Conservation (phyloP, 2,797 vertebrate species). For the Leptodactylus fallax region DNA sequence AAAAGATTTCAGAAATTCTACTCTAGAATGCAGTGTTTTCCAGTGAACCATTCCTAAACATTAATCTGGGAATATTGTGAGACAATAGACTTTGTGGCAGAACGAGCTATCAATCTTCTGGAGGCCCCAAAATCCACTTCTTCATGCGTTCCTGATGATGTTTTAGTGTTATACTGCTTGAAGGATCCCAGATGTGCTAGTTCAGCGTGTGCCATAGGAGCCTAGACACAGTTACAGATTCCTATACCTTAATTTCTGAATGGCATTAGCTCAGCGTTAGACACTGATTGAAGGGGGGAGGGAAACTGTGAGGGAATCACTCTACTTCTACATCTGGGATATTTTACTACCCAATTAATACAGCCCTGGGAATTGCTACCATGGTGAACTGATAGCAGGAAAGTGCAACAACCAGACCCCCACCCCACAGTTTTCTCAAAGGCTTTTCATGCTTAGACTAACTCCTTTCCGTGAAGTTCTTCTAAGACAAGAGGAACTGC, state of each 20-base stretch:
- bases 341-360: slow-evolving; percentile 55
- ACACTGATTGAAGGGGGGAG: slow-evolving; percentile 20
- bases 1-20: not conserved
- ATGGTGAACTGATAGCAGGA: slow-evolving; percentile 56
- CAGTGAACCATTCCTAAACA: not conserved
- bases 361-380: slow-evolving; percentile 44
- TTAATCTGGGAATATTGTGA: not conserved
- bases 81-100: not conserved
- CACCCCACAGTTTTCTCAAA: slow-evolving; percentile 42
- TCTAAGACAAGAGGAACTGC: slow-evolving; percentile 55
- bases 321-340: slow-evolving; percentile 46
- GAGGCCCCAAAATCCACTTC: not conserved
- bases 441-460: slow-evolving; percentile 59
- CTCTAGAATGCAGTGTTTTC: not conserved
- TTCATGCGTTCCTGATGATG: not conserved
- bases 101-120: slow-evolving; percentile 12
- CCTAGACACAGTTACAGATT: not conserved
- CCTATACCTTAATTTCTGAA: not conserved
- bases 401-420: slow-evolving; percentile 23
- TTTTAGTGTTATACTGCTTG: not conserved
- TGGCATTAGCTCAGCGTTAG: not conserved
- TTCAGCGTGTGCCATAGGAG: not conserved
- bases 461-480: slow-evolving; percentile 53
- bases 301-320: slow-evolving; percentile 9
- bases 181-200: not conserved